These are phyloP conservation scores for Epizoanthus ramosus DNA, from an alignment of 92 coral and sea anemone species.

Conservation along the genomic window DNA sequence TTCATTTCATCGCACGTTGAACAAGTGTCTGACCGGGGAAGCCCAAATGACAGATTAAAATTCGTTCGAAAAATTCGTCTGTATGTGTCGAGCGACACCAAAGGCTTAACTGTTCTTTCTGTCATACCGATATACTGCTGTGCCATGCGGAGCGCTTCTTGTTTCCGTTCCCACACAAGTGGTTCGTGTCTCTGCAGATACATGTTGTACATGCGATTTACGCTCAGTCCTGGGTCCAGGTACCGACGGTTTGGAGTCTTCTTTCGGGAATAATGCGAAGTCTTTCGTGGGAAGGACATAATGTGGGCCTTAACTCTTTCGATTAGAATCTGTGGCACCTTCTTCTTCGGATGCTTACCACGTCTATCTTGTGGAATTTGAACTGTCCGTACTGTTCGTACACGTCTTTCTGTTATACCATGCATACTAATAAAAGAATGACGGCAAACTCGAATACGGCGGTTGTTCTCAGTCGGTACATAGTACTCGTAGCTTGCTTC, in stretches of 20 bases:
- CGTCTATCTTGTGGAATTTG: background rate
- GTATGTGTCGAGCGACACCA: background rate
- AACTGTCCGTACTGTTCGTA: background rate
- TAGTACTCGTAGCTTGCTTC: background rate
- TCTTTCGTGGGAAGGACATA: background rate
- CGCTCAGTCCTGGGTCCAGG: background rate
- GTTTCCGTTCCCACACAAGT: background rate
- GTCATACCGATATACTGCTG: background rate
- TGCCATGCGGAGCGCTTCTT: background rate
- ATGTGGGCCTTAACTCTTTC: background rate
- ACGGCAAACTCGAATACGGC: background rate
- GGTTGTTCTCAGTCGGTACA: background rate
- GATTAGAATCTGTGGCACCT: background rate
- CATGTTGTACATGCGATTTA: background rate
- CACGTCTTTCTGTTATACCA: background rate
- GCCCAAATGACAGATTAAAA: background rate
- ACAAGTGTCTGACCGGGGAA: background rate
- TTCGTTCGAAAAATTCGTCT: background rate
- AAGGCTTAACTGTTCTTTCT: background rate
- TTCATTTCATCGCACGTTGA: background rate
- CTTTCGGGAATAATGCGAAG: background rate
- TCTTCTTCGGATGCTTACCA: slow-evolving; percentile 9
- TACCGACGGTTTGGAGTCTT: background rate
- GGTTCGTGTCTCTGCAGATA: background rate
- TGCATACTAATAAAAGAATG: background rate